Conservation (phyloP, 1,140 invertebrate species). For the Kradibia gibbosae region DNA sequence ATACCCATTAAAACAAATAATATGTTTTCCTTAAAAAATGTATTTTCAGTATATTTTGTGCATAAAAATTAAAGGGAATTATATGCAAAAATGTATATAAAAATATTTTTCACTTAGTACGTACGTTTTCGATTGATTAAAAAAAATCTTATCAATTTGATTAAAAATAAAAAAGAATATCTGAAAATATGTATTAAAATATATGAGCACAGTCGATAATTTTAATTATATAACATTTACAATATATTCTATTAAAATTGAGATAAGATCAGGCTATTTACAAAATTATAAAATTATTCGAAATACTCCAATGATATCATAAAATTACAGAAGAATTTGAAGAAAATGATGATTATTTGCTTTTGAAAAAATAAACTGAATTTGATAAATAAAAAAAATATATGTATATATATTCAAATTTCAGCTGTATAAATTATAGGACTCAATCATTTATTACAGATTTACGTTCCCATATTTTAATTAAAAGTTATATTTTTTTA, state of each 20-base stretch:
- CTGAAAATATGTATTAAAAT: slow-evolving; percentile 5
- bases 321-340: background rate
- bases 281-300: slow-evolving; percentile 24
- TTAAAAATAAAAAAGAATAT: slow-evolving; percentile 7
- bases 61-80: background rate
- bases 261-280: slow-evolving; percentile 19
- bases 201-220: background rate
- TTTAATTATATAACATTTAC: background rate
- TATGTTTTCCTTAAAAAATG: background rate
- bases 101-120: background rate
- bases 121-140: background rate
- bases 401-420: no score
- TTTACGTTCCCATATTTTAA: no score
- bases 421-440: no score
- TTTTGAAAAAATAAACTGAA: no score
- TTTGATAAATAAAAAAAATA: no score
- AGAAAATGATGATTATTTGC: background rate
- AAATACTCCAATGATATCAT: background rate
- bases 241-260: background rate
- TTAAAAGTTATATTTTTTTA: no score
- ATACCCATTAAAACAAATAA: background rate
- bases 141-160: slow-evolving; percentile 9
- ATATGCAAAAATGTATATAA: background rate
- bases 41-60: background rate
- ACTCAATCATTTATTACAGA: no score